Evolutionary conservation across 2,797 vertebrate species (phyloP).

Genomic region (Florisuga fusca): DNA sequence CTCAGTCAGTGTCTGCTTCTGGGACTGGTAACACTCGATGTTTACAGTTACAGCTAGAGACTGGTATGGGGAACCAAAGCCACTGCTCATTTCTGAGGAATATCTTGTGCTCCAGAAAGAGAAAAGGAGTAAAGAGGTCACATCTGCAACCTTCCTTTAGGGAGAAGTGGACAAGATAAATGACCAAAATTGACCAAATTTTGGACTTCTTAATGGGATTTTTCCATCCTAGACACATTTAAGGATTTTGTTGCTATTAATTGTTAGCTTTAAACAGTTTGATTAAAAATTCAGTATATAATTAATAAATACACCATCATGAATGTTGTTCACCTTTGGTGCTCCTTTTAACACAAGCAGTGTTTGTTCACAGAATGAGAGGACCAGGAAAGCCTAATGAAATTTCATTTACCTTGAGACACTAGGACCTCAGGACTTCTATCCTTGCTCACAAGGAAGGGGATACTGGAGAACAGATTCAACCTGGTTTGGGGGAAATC

Average conservation of each 20-base stretch:
- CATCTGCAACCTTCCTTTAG: too few species aligned
- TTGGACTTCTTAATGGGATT: not conserved
- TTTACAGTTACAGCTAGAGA: too few species aligned
- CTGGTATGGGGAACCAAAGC: too few species aligned
- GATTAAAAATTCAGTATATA: slow-evolving; percentile 30
- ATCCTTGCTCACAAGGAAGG: not conserved
- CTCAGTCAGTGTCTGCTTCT: too few species aligned
- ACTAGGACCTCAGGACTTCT: not conserved
- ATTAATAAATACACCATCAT: slow-evolving; percentile 31
- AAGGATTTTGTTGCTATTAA: slow-evolving; percentile 46
- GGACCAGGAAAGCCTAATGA: not conserved
- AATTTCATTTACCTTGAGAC: not conserved
- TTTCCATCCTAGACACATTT: not conserved
- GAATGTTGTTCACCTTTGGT: not conserved
- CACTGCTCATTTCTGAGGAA: too few species aligned
- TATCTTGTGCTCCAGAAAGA: too few species aligned
- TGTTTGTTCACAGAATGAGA: not conserved
- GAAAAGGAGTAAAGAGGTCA: too few species aligned
- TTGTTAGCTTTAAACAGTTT: slow-evolving; percentile 28
- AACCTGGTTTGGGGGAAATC: not conserved
- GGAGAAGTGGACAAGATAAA: too few species aligned
- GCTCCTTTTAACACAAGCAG: not conserved
- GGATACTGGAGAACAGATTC: not conserved
- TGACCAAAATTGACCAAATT: too few species aligned
- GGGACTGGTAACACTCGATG: too few species aligned